A percentile compares a stretch with the other conserved stretches of the same genome.
phyloP scores from a whole-genome alignment of 2,888 invertebrate genomes.

The Orchesellides sinensis region DNA sequence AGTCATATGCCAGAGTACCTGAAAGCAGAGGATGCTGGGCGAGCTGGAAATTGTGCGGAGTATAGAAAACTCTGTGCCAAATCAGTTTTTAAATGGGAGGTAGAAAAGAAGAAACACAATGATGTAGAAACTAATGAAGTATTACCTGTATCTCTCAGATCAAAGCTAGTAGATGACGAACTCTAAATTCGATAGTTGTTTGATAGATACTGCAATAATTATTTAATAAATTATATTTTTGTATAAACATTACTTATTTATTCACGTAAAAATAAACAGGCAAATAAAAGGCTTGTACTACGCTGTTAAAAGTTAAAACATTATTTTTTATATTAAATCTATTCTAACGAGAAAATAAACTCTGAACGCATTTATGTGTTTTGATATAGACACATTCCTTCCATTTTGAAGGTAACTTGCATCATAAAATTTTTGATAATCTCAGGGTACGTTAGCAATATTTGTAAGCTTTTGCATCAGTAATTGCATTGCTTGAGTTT shows the following conservation, averaged over 20 bases:
- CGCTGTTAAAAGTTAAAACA: too few species aligned
- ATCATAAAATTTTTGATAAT: too few species aligned
- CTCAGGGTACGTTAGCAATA: too few species aligned
- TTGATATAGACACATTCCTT: too few species aligned
- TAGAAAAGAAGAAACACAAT: conserved; percentile 3
- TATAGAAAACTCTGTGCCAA: conserved; percentile 45
- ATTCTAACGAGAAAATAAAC: too few species aligned
- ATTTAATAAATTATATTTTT: conserved; percentile 1
- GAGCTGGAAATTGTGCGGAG: conserved; percentile 34
- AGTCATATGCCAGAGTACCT: conserved; percentile 72
- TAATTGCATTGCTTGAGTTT: too few species aligned
- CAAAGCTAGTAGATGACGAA: conserved; percentile 40
- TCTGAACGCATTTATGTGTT: too few species aligned
- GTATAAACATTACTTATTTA: neutral
- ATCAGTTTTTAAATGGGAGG: conserved; percentile 53
- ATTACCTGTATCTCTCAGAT: conserved; percentile 13
- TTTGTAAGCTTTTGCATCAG: too few species aligned
- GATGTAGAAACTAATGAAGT: conserved; percentile 29
- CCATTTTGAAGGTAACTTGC: too few species aligned
- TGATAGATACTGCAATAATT: neutral
- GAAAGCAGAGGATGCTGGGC: conserved; percentile 69
- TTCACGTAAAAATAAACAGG: neutral
- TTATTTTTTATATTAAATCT: too few species aligned
- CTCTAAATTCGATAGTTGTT: conserved; percentile 17
- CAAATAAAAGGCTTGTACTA: neutral